Conservation (phyloP, 2,113 vertebrate species). For the Tursiops truncatus region DNA sequence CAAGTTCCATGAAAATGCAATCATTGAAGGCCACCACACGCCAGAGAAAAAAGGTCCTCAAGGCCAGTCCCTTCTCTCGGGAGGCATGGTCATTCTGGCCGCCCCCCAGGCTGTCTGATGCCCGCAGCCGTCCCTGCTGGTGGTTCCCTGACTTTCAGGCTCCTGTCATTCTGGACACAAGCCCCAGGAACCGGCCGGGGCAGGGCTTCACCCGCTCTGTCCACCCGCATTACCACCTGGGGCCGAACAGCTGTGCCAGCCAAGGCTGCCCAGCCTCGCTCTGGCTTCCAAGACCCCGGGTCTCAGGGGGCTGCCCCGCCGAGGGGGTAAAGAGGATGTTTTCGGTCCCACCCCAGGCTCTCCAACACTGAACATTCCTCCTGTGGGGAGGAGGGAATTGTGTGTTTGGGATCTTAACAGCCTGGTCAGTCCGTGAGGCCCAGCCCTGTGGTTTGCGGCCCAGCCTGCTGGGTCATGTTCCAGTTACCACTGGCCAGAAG, state of each 20-base stretch:
- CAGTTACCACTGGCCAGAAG: not conserved
- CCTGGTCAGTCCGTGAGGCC: not conserved
- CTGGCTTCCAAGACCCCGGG: not conserved
- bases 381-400: not conserved
- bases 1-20: not conserved
- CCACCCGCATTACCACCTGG: not conserved
- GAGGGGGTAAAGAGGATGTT: not conserved
- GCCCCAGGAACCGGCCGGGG: not conserved
- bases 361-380: not conserved
- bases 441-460: not conserved
- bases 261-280: not conserved
- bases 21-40: fast-evolving
- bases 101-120: not conserved
- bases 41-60: not conserved
- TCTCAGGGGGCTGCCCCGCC: not conserved
- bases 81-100: not conserved
- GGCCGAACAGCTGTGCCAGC: not conserved
- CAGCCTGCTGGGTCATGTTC: not conserved
- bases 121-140: fast-evolving
- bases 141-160: not conserved
- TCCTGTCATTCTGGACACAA: not conserved
- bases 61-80: fast-evolving
- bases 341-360: not conserved
- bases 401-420: not conserved
- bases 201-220: fast-evolving